phyloP scores from a whole-genome alignment of 1,140 invertebrate genomes.

The Drosophila takahashii region DNA sequence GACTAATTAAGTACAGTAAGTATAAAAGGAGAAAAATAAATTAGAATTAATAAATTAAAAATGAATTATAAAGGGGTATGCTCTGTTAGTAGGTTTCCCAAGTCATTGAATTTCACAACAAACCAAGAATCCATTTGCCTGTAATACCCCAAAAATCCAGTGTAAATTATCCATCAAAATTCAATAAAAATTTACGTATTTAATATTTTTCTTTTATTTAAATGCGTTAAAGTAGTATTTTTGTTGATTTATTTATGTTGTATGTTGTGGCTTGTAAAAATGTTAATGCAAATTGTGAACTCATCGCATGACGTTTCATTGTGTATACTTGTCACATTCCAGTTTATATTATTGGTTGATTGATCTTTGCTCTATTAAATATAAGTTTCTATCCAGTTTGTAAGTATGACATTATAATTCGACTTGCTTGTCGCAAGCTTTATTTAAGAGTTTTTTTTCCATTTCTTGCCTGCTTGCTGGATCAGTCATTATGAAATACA shows the following conservation, averaged over 20 bases:
- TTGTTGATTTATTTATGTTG: slow-evolving; percentile 15
- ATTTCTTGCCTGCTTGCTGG: slow-evolving; percentile 18
- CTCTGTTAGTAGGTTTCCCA: no score
- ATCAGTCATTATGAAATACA: slow-evolving; percentile 64
- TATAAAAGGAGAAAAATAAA: no score
- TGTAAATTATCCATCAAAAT: no score
- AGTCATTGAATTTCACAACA: no score
- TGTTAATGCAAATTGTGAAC: slow-evolving; percentile 18
- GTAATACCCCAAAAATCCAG: no score
- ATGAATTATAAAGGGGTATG: no score
- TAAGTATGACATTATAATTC: slow-evolving; percentile 25
- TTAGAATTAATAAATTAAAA: no score
- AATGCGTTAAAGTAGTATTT: slow-evolving; percentile 26
- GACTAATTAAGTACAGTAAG: no score
- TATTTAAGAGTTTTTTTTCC: slow-evolving; percentile 12
- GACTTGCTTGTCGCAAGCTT: slow-evolving; percentile 22
- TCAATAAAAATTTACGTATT: neutral
- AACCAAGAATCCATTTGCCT: no score
- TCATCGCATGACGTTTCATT: slow-evolving; percentile 3
- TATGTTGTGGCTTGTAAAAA: slow-evolving; percentile 25
- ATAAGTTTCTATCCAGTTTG: slow-evolving; percentile 9
- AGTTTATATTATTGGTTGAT: slow-evolving; percentile 10
- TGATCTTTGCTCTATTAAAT: slow-evolving; percentile 20
- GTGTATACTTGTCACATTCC: slow-evolving; percentile 1
- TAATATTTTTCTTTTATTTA: slow-evolving; percentile 25